These are phyloP conservation scores for Sinelater perroti DNA, from an alignment of 2,888 invertebrate species.

Conservation along the genomic window DNA sequence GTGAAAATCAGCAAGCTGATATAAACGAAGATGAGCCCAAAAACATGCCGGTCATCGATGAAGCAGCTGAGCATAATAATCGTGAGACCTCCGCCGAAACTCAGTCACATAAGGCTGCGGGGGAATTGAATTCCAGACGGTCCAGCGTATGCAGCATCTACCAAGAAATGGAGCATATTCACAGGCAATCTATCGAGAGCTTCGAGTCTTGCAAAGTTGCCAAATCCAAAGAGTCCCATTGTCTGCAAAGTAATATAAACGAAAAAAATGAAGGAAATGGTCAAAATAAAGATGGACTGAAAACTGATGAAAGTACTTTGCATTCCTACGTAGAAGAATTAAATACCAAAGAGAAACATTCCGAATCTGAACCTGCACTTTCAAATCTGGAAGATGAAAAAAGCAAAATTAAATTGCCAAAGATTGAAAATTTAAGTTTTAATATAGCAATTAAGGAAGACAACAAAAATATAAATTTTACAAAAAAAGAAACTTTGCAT, in stretches of 20 bases:
- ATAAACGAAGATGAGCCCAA: not conserved
- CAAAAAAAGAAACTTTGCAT: no score
- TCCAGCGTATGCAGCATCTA: conserved; percentile 15
- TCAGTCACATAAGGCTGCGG: no score
- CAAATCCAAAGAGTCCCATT: not conserved
- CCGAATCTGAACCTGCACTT: conserved; percentile 5
- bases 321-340: conserved; percentile 7
- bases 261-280: no score
- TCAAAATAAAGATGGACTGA: no score
- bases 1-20: not conserved
- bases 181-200: not conserved
- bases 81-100: no score
- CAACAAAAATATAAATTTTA: no score
- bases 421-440: not conserved
- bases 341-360: conserved; percentile 13
- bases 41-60: conserved; percentile 32
- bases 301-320: no score
- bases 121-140: not conserved
- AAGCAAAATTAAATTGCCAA: conserved; percentile 1
- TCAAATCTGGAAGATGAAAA: not conserved
- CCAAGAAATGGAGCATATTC: conserved; percentile 17
- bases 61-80: not conserved
- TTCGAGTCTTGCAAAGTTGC: not conserved
- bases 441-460: no score
- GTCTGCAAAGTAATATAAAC: no score